phyloP scores from a whole-genome alignment of 2,797 vertebrate species.

The Cossypha polioptera region DNA sequence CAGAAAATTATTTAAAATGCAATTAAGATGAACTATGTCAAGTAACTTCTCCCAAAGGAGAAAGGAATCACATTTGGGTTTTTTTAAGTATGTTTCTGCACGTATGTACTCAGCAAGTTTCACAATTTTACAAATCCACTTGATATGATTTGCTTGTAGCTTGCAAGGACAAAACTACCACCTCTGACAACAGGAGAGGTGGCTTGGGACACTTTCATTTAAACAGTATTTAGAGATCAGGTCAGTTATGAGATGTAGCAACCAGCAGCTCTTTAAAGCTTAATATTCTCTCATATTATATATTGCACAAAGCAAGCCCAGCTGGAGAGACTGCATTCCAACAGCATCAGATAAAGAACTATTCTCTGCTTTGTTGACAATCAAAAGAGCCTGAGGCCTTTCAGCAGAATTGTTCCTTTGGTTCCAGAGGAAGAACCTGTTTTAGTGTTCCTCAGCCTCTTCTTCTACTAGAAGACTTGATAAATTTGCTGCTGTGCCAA shows the following conservation, averaged over 20 bases:
- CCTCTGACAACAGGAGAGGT: not conserved
- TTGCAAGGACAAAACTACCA: not conserved
- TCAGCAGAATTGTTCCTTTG: not conserved
- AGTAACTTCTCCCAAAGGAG: not conserved
- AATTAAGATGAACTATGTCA: not conserved
- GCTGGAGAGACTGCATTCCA: slow-evolving; percentile 26
- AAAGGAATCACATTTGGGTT: not conserved
- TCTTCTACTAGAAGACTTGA: not conserved
- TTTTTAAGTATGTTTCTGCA: not conserved
- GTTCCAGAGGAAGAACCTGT: not conserved
- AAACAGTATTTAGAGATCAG: not conserved
- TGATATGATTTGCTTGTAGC: accelerated
- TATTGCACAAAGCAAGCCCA: not conserved
- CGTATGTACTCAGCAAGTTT: not conserved
- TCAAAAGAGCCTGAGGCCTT: not conserved
- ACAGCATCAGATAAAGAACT: not conserved
- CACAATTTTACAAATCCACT: not conserved
- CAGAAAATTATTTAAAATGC: slow-evolving; percentile 3
- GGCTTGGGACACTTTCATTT: not conserved
- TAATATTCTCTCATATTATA: not conserved
- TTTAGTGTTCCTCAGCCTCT: not conserved
- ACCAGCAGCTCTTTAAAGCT: not conserved
- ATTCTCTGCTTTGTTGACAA: not conserved
- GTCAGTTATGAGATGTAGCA: not conserved
- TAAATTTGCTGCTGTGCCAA: not conserved